Evolutionary conservation across 2,113 vertebrate species (phyloP).

Genomic region (Hiodon alosoides): DNA sequence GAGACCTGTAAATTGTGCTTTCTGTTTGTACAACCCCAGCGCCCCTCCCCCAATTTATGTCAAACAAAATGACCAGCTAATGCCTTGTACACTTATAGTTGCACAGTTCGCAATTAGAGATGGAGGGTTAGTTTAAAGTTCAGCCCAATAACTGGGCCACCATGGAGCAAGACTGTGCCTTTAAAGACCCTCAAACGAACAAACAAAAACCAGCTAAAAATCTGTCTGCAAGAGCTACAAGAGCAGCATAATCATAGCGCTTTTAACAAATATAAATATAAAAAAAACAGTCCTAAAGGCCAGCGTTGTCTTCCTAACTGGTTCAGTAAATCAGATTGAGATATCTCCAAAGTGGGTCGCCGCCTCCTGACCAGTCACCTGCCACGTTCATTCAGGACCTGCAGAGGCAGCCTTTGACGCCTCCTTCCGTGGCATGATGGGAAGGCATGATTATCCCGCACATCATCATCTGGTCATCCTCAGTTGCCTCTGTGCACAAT

Average conservation of each 20-base stretch:
- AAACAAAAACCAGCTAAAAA: background rate
- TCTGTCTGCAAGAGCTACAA: background rate
- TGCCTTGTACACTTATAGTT: background rate
- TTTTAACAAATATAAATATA: background rate
- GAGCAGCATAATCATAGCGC: slow-evolving; percentile 10
- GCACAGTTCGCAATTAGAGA: background rate
- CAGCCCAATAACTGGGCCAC: background rate
- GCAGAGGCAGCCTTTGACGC: too few species aligned
- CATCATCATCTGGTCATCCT: too few species aligned
- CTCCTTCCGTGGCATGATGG: too few species aligned
- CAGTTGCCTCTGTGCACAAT: too few species aligned
- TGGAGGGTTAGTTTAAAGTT: background rate
- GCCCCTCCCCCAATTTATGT: background rate
- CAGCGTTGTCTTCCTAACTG: background rate
- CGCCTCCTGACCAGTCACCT: too few species aligned
- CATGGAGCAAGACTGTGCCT: slow-evolving; percentile 3
- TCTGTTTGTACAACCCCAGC: slow-evolving; percentile 14
- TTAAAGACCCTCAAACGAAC: background rate
- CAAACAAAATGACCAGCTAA: background rate
- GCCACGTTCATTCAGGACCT: too few species aligned
- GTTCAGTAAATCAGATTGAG: background rate
- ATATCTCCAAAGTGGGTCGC: background rate
- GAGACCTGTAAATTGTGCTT: slow-evolving; percentile 35
- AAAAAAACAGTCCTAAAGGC: background rate
- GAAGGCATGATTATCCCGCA: too few species aligned